Base-by-base conservation (phyloP, 2,888 invertebrate species). In the Mythimna loreyi region DNA sequence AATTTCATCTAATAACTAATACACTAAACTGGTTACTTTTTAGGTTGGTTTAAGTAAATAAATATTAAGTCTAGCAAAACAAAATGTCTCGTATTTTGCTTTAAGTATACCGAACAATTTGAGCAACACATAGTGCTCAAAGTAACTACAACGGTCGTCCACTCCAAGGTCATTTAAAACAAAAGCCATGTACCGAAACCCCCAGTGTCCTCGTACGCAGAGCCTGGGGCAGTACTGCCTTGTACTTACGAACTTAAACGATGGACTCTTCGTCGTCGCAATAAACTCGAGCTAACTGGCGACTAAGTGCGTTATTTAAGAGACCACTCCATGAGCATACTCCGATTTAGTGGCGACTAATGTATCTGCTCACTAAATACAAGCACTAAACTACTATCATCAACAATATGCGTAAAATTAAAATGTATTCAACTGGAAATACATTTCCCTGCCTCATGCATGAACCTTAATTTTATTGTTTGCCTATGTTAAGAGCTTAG, bases 221-320 rank as follows among this genome's bases (percentile, higher is more conserved):
- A 47, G 52, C 78, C 81, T 43, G 55, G 72, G 82, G 81, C 82
- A 69, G 67, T 66, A 57, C 74, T 62, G 73, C 58, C 81, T 82
- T 67, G 60, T 79, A 70, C 72, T 61, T 82, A 79, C 66, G 78
- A 84, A 87, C 85, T 87, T 86, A 79, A 78, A 76, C 58, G 45
- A 74, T 61, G 55, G 53, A 70, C 23, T 86, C 67, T 67, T 67
- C 23, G 86, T 82, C 85, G 81, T 86, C 86, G 86, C 84, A 86
- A 87, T 89, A 90, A 91, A 92, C 87, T 91, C 91, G 77, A 73
- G 65, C 80, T 86, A 87, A 88, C 89, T 85, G 82, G 69, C 83
- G 72, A 76, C 70, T 86, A 85, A 90, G 86, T 87, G 86, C 82
- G 86, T 89, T 90, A 88, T 86, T 89, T 88, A 86, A 86, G 85